phyloP scores from a whole-genome alignment of 2,797 vertebrate species.

The Brotula barbata region DNA sequence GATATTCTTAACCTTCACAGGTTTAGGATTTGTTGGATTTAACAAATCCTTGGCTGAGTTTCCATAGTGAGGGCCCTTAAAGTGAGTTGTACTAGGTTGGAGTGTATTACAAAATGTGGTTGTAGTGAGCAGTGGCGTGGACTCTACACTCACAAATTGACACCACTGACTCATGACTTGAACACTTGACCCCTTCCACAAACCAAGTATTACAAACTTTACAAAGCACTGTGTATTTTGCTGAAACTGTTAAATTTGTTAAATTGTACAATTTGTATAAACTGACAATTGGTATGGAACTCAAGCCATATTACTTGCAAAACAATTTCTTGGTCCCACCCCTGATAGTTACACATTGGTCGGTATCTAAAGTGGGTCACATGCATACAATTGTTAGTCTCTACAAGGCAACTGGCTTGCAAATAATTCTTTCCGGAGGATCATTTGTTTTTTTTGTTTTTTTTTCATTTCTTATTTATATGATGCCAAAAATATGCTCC shows the following conservation, averaged over 20 bases:
- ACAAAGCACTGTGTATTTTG: no score
- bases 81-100: background rate
- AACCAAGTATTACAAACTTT: no score
- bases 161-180: no score
- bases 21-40: conserved; percentile 55
- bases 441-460: conserved; percentile 39
- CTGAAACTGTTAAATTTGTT: no score
- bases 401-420: conserved; percentile 15
- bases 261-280: no score
- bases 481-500: conserved; percentile 70
- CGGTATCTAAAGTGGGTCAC: conserved; percentile 9
- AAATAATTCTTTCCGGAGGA: conserved; percentile 44
- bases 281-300: no score
- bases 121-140: background rate
- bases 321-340: no score
- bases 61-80: no score
- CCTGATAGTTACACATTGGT: background rate
- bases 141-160: no score
- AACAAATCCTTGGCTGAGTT: background rate
- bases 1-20: conserved; percentile 42
- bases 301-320: no score
- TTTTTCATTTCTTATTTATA: conserved; percentile 68
- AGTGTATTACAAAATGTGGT: background rate
- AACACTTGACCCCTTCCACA: no score
- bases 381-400: conserved; percentile 11